phyloP scores from a whole-genome alignment of 2,797 vertebrate species.

The Pelodytes ibericus region DNA sequence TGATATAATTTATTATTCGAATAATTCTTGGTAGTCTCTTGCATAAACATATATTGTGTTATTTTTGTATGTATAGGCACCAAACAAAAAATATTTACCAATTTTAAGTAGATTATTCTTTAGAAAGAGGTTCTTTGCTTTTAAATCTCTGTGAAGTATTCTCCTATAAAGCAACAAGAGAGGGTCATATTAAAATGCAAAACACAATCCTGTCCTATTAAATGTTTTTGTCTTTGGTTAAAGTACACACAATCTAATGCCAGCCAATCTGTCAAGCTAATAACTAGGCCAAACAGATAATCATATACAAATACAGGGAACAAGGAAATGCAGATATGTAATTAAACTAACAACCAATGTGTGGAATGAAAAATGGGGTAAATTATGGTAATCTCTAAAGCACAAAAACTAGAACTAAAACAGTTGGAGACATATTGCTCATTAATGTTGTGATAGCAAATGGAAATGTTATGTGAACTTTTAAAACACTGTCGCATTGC shows the following conservation, averaged over 20 bases:
- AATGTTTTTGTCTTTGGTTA: constrained; percentile 23
- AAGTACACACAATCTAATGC: constrained; percentile 27
- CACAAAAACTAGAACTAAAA: not conserved
- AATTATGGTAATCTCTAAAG: constrained; percentile 7
- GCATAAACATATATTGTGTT: no score
- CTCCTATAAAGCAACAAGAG: constrained; percentile 66
- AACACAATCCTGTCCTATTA: constrained; percentile 31
- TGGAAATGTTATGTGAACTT: no score
- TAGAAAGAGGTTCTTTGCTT: constrained; percentile 87
- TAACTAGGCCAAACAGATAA: constrained; percentile 44
- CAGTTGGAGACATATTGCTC: no score
- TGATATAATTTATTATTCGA: no score
- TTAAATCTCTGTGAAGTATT: constrained; percentile 87
- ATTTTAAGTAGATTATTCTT: constrained; percentile 87
- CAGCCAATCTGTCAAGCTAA: constrained; percentile 49
- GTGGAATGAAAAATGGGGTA: constrained; percentile 9
- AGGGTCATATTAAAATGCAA: constrained; percentile 36
- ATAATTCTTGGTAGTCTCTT: no score
- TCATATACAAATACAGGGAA: constrained; percentile 44
- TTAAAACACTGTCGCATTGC: no score
- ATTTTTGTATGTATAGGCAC: no score
- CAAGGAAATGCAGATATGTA: constrained; percentile 39
- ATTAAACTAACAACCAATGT: constrained; percentile 43
- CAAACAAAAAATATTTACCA: constrained; percentile 69
- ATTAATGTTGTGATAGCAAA: no score